A percentile compares a stretch with the other conserved stretches of the same genome.
Evolutionary conservation across 2,797 vertebrate genomes (phyloP).

Genomic region (Falco columbarius): DNA sequence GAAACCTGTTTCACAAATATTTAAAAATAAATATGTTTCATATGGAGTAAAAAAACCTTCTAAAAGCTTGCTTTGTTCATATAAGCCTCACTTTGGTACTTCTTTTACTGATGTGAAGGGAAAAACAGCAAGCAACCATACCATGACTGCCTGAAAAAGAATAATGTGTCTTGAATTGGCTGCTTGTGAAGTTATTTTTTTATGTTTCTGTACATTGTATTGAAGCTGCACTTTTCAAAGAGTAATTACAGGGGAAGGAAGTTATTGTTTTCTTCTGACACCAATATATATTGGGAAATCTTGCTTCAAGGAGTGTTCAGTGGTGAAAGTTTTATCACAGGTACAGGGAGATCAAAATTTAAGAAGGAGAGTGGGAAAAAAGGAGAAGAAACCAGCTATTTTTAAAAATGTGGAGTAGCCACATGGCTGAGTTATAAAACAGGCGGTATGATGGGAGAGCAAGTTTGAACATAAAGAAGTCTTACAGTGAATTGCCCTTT

Average conservation of each 20-base stretch:
- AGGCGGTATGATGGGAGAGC: neutral
- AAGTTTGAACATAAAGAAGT: neutral
- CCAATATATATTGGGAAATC: neutral
- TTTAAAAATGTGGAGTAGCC: neutral
- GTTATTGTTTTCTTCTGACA: neutral
- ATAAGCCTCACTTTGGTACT: neutral
- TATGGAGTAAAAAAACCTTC: neutral
- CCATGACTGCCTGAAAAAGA: neutral
- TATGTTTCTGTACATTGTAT: neutral
- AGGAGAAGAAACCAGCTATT: neutral
- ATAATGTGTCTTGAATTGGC: neutral
- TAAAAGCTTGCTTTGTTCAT: neutral
- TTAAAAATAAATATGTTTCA: neutral
- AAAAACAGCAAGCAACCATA: neutral
- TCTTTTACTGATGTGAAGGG: neutral
- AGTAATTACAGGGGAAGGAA: neutral
- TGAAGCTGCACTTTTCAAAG: neutral
- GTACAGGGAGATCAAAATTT: neutral
- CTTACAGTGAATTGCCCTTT: slow-evolving; percentile 39
- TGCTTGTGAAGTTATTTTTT: neutral
- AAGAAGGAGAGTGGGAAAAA: neutral
- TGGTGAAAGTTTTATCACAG: neutral
- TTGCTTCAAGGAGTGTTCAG: neutral
- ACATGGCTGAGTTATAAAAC: neutral
- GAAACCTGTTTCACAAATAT: neutral